Evolutionary conservation across 1,140 invertebrate genomes (phyloP).

Genomic region (Papilio glaucus): DNA sequence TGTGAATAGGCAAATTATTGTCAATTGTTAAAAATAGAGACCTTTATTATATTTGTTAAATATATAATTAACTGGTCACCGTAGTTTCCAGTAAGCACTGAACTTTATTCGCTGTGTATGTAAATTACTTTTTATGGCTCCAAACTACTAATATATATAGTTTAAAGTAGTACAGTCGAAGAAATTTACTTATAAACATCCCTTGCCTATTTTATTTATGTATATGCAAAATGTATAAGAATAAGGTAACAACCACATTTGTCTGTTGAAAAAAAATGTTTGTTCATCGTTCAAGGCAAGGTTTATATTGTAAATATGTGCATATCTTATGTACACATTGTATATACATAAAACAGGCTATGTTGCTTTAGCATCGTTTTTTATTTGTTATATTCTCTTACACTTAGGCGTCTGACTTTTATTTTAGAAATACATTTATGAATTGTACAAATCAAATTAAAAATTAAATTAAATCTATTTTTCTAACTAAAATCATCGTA

Average conservation of each 20-base stretch:
- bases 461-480: slow-evolving; percentile 3
- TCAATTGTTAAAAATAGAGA: slow-evolving; percentile 77
- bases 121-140: slow-evolving; percentile 34
- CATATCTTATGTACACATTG: neutral
- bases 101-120: slow-evolving; percentile 33
- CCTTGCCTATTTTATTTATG: neutral
- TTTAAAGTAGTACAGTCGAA: neutral
- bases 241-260: neutral
- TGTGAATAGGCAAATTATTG: slow-evolving; percentile 60
- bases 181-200: neutral
- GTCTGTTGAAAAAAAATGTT: neutral
- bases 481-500: neutral
- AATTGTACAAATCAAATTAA: slow-evolving; percentile 22
- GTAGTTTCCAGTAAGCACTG: slow-evolving; percentile 52
- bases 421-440: slow-evolving; percentile 23
- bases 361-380: neutral
- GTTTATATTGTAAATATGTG: slow-evolving; percentile 19
- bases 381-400: slow-evolving; percentile 10
- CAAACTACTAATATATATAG: neutral
- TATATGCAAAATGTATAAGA: neutral
- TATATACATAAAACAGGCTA: slow-evolving; percentile 13
- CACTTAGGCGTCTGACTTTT: slow-evolving; percentile 11
- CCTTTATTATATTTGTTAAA: slow-evolving; percentile 74
- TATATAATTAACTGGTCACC: slow-evolving; percentile 55
- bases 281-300: neutral